Evolutionary conservation across 2,888 invertebrate genomes (phyloP).

Genomic region (Chaitophorus viminalis): DNA sequence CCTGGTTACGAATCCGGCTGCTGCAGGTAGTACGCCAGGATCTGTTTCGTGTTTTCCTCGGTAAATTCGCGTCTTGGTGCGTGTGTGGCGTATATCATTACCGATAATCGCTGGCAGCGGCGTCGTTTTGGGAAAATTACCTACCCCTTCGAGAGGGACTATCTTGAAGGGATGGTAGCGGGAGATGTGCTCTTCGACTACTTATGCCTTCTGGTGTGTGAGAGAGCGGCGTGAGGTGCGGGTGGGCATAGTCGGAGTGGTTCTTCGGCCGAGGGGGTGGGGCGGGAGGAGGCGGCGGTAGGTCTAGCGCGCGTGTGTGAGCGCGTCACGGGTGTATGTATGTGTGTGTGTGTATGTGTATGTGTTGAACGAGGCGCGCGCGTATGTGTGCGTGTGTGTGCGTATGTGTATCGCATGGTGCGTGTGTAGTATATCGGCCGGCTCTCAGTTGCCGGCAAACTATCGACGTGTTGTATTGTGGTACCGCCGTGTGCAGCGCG

Average conservation of each 20-base stretch:
- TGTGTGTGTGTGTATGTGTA: neutral
- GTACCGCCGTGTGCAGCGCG: conserved; percentile 38
- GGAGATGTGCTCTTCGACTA: neutral
- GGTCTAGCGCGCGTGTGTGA: neutral
- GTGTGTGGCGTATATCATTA: neutral
- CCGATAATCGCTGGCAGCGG: neutral
- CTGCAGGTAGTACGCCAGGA: neutral
- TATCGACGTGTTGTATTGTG: conserved; percentile 61
- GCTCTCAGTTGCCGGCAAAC: conserved; percentile 61
- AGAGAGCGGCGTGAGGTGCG: neutral
- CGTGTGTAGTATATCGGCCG: conserved; percentile 16
- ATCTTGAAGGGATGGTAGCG: neutral
- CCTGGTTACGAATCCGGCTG: too few relatives aligned
- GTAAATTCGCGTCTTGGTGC: neutral
- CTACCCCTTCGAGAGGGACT: neutral
- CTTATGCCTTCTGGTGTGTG: neutral
- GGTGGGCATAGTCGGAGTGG: neutral
- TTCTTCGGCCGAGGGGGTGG: neutral
- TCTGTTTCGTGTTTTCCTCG: neutral
- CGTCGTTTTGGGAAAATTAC: neutral
- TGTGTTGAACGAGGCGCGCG: neutral
- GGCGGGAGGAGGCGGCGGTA: neutral
- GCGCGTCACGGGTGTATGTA: neutral
- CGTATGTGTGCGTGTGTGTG: conserved; percentile 12
- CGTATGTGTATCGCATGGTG: neutral